Evolutionary conservation across 2,888 invertebrate genomes (phyloP).

Genomic region (Trachelus troglodyta): DNA sequence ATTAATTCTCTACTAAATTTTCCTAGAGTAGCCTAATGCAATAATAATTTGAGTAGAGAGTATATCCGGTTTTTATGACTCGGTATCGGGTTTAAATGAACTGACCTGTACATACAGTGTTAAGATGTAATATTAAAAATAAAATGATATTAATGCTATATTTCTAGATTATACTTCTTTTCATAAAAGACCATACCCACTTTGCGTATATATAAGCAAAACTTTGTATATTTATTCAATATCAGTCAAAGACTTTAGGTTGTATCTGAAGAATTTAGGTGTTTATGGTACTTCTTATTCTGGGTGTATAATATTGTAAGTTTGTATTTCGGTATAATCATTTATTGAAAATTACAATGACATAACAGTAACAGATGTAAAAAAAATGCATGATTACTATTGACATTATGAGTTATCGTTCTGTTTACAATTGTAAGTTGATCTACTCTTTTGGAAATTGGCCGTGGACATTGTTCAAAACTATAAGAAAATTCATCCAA

Average conservation of each 20-base stretch:
- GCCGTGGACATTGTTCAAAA: conserved; percentile 15
- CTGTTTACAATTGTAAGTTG: background rate
- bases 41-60: conserved; percentile 26
- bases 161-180: background rate
- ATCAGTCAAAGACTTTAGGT: background rate
- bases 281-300: background rate
- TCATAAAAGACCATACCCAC: background rate
- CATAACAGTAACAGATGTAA: conserved; percentile 47
- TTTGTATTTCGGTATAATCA: conserved; percentile 26
- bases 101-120: conserved; percentile 58
- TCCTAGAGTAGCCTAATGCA: conserved; percentile 37
- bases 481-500: conserved; percentile 40
- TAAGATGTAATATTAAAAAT: conserved; percentile 55
- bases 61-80: conserved; percentile 15
- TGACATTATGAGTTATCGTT: conserved; percentile 30
- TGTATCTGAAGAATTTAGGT: background rate
- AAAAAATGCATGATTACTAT: conserved; percentile 43
- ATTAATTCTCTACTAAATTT: conserved; percentile 49
- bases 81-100: conserved; percentile 37
- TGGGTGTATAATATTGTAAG: background rate
- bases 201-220: background rate
- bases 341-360: conserved; percentile 58
- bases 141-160: conserved; percentile 20
- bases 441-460: background rate
- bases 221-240: background rate